A percentile compares a stretch with the other conserved stretches of the same genome.
phyloP scores from a whole-genome alignment of 2,888 invertebrate genomes.

The Microctonus aethiopoides region DNA sequence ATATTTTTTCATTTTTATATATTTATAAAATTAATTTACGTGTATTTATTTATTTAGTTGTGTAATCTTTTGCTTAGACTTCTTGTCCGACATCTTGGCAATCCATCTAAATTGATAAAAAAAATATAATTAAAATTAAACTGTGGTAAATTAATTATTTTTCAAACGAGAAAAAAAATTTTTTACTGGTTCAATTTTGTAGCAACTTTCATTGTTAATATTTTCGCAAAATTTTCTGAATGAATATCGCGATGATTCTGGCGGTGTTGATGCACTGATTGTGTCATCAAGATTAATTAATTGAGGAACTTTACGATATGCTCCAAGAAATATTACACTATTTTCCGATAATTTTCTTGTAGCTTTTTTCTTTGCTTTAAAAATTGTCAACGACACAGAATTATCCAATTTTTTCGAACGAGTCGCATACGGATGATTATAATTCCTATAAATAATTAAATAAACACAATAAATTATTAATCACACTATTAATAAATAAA shows the following conservation, averaged over 20 bases:
- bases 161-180: neutral
- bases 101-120: conserved; percentile 15
- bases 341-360: conserved; percentile 42
- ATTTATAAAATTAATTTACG: no score
- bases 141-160: conserved; percentile 17
- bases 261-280: conserved; percentile 28
- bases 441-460: conserved; percentile 26
- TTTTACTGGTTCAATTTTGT: conserved; percentile 35
- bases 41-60: no score
- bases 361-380: conserved; percentile 13
- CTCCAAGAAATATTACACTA: conserved; percentile 53
- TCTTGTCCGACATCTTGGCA: conserved; percentile 1
- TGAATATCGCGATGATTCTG: neutral
- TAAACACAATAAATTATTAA: neutral
- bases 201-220: conserved; percentile 31
- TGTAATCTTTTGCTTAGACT: no score
- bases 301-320: conserved; percentile 50
- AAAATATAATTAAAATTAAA: neutral
- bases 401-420: conserved; percentile 44
- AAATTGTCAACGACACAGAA: conserved; percentile 28
- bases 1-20: no score
- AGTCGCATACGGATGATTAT: conserved; percentile 46
- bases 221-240: conserved; percentile 20
- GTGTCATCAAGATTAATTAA: conserved; percentile 52
- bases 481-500: neutral